phyloP scores from a whole-genome alignment of 2,888 invertebrate genomes.

The Lepetodrilus schrolli region DNA sequence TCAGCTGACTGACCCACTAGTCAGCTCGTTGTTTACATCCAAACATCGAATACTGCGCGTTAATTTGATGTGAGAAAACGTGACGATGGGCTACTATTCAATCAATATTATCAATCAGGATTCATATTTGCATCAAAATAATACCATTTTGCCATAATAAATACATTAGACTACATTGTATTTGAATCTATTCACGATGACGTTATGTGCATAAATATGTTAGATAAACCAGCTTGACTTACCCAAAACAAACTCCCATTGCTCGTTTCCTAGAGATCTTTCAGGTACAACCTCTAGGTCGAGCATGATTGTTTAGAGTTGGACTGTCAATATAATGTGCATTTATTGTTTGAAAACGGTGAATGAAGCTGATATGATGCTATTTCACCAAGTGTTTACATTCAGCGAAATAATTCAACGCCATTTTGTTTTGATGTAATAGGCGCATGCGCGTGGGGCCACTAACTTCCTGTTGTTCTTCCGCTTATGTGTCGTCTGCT shows the following conservation, averaged over 20 bases:
- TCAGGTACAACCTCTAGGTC: conserved; percentile 97
- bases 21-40: conserved; percentile 20
- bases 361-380: conserved; percentile 10
- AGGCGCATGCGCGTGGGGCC: conserved; percentile 41
- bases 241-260: conserved; percentile 98
- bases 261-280: conserved; percentile 89
- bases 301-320: conserved; percentile 81
- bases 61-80: neutral
- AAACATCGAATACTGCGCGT: neutral
- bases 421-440: conserved; percentile 65
- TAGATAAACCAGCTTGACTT: conserved; percentile 75
- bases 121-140: no score
- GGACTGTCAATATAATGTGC: neutral
- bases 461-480: conserved; percentile 19
- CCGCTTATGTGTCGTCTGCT: conserved; percentile 19
- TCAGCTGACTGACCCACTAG: conserved; percentile 20
- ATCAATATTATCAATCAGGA: no score
- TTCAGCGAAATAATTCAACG: conserved; percentile 39
- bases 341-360: conserved; percentile 16
- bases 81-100: no score
- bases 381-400: conserved; percentile 32
- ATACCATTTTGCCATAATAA: neutral
- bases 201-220: conserved; percentile 42
- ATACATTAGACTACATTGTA: neutral
- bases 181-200: conserved; percentile 18